These are phyloP conservation scores for Drosophila eugracilis DNA, from an alignment of 1,140 invertebrate species.

Conservation along the genomic window DNA sequence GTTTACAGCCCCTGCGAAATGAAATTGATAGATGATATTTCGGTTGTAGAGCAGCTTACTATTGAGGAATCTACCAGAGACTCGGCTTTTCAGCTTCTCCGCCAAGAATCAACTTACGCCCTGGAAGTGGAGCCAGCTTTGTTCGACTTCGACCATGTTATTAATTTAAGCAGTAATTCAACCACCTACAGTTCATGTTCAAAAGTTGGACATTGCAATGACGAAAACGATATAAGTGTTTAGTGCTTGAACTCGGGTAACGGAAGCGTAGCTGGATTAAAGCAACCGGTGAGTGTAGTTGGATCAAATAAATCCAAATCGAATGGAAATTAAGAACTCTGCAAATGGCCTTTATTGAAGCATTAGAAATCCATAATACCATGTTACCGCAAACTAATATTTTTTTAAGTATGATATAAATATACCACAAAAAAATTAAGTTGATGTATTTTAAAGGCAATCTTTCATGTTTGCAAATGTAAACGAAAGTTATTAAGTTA, in stretches of 20 bases:
- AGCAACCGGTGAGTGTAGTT: not conserved
- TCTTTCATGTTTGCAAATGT: too few relatives aligned
- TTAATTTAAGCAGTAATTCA: conserved; percentile 50
- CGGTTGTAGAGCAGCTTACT: conserved; percentile 34
- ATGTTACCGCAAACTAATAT: too few relatives aligned
- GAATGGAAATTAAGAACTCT: too few relatives aligned
- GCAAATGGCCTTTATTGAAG: too few relatives aligned
- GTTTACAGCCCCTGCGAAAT: conserved; percentile 70
- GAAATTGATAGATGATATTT: conserved; percentile 66
- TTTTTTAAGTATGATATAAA: too few relatives aligned
- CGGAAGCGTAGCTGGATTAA: not conserved
- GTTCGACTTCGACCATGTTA: conserved; percentile 49
- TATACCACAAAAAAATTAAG: too few relatives aligned
- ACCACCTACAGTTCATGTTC: conserved; percentile 54
- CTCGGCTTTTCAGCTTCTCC: conserved; percentile 24
- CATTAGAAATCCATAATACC: too few relatives aligned
- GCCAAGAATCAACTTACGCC: conserved; percentile 53
- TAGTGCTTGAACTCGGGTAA: conserved; percentile 21
- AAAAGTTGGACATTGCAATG: conserved; percentile 30
- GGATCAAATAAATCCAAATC: too few relatives aligned
- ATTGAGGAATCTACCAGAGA: conserved; percentile 43
- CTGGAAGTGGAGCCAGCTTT: conserved; percentile 76
- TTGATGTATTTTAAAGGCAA: too few relatives aligned
- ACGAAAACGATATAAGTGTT: conserved; percentile 17
- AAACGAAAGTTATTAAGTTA: too few relatives aligned